Percentiles rank a stretch among this genome's conserved stretches.
These are phyloP conservation scores for Aradus depressus DNA, from an alignment of 2,888 invertebrate genomes.

Conservation along the genomic window DNA sequence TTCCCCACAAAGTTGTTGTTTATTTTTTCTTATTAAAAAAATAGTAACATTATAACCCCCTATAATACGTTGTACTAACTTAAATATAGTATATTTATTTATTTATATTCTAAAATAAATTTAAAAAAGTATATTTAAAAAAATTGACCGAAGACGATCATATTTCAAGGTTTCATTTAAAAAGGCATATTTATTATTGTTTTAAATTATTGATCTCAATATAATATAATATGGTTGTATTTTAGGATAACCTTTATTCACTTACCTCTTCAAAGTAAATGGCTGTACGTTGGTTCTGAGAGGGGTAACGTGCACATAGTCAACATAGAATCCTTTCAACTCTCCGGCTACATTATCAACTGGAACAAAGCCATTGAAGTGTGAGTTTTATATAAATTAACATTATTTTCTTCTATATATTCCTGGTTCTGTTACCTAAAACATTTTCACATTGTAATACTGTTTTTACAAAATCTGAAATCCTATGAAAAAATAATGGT, in stretches of 20 bases:
- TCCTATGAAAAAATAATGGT: not conserved
- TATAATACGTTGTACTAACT: no score
- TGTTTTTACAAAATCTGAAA: not conserved
- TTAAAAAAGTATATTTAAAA: no score
- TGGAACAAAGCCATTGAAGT: constrained; percentile 99
- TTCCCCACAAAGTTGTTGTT: no score
- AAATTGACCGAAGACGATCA: no score
- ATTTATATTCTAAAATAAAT: no score
- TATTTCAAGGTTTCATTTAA: no score
- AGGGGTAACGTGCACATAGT: constrained; percentile 96
- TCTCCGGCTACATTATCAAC: constrained; percentile 97
- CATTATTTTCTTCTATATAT: not conserved
- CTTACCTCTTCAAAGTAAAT: constrained; percentile 93
- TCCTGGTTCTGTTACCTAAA: not conserved
- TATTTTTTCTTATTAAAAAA: no score
- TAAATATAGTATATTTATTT: no score
- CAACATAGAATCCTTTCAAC: constrained; percentile 87
- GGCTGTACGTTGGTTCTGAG: constrained; percentile 97
- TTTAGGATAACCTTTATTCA: constrained; percentile 86
- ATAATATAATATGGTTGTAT: constrained; percentile 21
- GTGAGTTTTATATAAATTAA: constrained; percentile 53
- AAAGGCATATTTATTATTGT: no score
- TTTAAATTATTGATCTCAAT: not conserved
- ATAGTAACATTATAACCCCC: no score
- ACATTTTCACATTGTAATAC: not conserved